A percentile compares a stretch with the other conserved stretches of the same genome.
phyloP scores from a whole-genome alignment of 2,113 vertebrate genomes.

The Promerops cafer region DNA sequence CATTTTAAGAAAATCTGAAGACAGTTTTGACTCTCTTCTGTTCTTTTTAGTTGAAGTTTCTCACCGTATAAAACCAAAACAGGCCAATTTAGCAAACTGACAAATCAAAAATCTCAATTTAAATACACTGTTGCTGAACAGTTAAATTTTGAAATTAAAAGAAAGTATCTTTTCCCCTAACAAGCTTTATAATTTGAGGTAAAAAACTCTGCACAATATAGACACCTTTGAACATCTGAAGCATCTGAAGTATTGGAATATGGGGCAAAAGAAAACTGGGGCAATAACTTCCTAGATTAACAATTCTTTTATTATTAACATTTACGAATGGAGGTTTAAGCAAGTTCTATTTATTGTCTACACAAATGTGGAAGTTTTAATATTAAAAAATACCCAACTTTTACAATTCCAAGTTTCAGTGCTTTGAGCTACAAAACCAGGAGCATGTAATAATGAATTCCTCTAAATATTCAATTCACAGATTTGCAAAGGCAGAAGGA shows the following conservation, averaged over 20 bases:
- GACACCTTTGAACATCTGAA: not conserved
- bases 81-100: not conserved
- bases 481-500: not conserved
- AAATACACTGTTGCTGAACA: not conserved
- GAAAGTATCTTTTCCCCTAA: not conserved
- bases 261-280: not conserved
- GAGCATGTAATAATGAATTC: not conserved
- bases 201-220: not conserved
- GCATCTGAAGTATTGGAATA: not conserved
- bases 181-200: not conserved
- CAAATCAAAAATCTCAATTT: not conserved
- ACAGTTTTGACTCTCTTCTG: not conserved
- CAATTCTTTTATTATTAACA: constrained; percentile 2
- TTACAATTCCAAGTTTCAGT: not conserved
- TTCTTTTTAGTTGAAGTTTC: not conserved
- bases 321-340: not conserved
- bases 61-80: not conserved
- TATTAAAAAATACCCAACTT: not conserved
- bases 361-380: not conserved
- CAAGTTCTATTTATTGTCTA: not conserved
- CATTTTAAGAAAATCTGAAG: not conserved
- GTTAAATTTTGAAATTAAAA: not conserved
- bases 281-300: not conserved
- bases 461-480: not conserved
- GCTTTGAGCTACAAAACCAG: not conserved